Base-by-base conservation (phyloP, 2,888 invertebrate species). In the Ypsolopha scabrella region DNA sequence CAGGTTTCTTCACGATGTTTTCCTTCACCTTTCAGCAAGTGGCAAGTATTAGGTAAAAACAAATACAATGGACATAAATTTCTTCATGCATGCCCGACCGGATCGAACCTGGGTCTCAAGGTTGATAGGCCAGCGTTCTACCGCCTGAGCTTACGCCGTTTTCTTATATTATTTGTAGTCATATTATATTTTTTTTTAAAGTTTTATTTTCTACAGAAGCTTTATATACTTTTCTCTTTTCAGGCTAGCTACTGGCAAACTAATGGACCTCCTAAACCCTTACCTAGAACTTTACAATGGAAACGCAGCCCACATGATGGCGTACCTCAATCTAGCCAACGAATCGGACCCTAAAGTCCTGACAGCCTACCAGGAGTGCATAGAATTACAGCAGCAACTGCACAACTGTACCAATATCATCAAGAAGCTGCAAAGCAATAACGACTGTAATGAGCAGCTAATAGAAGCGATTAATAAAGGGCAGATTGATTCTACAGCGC, bases 321-420 rank as follows among this genome's bases (percentile, higher is more conserved):
- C 94, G 33, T 96, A 94, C 70, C 89, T 96, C 57, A 91, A 90
- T 59, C 88, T 90, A 57, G 87, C 88, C 54, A 89, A 89, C 48
- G 90, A 91, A 33, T 77, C 85, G 0, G 90, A 92, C 52, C 88
- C 89, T 1, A 88, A 88, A 61, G 80, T 85, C 11, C 61, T 77
- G 1, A 57, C 74, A 0, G 80, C 83, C 0, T 83, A 85, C 63
- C 73, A 93, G 89, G 96, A 96, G 79, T 96, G 96, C 67, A 90
- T 95, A 62, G 92, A 93, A 60, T 89, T 96, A 48, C 97, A 97
- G 76, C 93, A 94, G 58, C 97, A 97, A 75, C 77, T 96, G 52
- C 97, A 97, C 74, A 90, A 94, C 0, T 93, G 96, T 41, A 88
- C 90, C 50, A 91, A 91, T 64, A 92, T 94, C 14, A 89, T 95